Base-by-base conservation (phyloP, 2,797 vertebrate species). In the Hirundo rustica region DNA sequence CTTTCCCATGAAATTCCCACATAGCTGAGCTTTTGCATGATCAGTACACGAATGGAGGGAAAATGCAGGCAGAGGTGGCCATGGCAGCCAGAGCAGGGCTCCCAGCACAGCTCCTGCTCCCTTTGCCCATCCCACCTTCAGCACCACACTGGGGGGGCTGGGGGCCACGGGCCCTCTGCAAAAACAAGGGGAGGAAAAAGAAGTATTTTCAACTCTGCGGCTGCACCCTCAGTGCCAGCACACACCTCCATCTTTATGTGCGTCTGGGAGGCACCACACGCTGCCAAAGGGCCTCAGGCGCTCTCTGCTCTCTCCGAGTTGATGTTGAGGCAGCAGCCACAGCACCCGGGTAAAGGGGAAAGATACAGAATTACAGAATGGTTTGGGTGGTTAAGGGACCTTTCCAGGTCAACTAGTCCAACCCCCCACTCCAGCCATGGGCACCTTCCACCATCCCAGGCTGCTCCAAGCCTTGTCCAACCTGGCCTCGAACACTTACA, bases 231-330 rank as follows among this genome's bases (percentile, higher is more conserved):
- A 0, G 17, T 3, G 48, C 18, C 60, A 13, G 44, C 68, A 32
- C 58, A 17, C 32, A 3, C 0, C 22, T 38, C 7, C 13, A 7
- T 1, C 23, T 18, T 9, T 10, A 0, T 0, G 7, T 11, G 3
- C 1, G 5, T 5, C 44, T 38, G 36, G 21, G 30, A 23, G 44
- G 23, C 36, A 19, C 14, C 74, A 64, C 34, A 40, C 0, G 1
- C 34, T 17, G 17, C 36, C 32, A 44, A 15, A 6, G 50, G 30
- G 26, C 47, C 47, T 20, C 23, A 18, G 29, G 47, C 47, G 36
- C 26, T 5, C n/a, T 10, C 30, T 2, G 11, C 0, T 9, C 17
- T 18, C 22, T 14, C 57, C 3, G 25, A 48, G 62, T 1, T 10
- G 5, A 10, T 2, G 13, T 1, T 1, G 53, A 3, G 7, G 42